Evolutionary conservation across 1,140 invertebrate genomes (phyloP), one percentile per base, ranked within the genome.

Genomic region (Pachypeltis micranthus): DNA sequence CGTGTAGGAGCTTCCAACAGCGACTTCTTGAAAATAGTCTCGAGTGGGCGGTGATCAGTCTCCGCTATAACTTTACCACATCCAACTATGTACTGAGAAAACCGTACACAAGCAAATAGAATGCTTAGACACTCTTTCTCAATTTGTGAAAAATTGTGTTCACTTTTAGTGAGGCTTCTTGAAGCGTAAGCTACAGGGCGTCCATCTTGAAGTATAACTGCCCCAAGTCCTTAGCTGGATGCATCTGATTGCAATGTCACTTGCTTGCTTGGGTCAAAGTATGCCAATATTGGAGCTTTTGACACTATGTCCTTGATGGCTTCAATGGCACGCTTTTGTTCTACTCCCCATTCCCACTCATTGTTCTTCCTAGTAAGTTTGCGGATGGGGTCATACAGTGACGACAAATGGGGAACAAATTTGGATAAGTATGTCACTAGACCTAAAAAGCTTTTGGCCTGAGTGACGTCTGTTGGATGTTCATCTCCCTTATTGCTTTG

Each of bases 31-130:
- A 69, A 61, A 44, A 74, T 67, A 1, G 62, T 21, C 3, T 70
- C 70, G n/a, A 74, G 39, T 10, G 74, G 74, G 44, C 72, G 72
- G 56, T 77, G 74, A 65, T 76, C 74, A 19, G 70, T 74, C 56
- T 70, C 44, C 1, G 72, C 61, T 12, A 70, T 63, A 21, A 74
- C 57, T 21, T 62, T 19, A 54, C 59, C 23, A 10, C 72, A 70
- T 65, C 70, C 71, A 21, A 75, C 66, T 58, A 66, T 72, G 29
- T 70, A 31, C 39, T 72, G 69, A 66, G 74, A 76, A 66, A 69
- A 59, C 67, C 72, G 4, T 67, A 61, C n/a, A 73, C 67, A 16
- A 64, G n/a, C n/a, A n/a, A n/a, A n/a, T n/a, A n/a, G n/a, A n/a
- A n/a, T n/a, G n/a, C n/a, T 67, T 25, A 74, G 56, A 1, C 71